Evolutionary conservation across 2,888 invertebrate species (phyloP).

Genomic region (Spisula solida): DNA sequence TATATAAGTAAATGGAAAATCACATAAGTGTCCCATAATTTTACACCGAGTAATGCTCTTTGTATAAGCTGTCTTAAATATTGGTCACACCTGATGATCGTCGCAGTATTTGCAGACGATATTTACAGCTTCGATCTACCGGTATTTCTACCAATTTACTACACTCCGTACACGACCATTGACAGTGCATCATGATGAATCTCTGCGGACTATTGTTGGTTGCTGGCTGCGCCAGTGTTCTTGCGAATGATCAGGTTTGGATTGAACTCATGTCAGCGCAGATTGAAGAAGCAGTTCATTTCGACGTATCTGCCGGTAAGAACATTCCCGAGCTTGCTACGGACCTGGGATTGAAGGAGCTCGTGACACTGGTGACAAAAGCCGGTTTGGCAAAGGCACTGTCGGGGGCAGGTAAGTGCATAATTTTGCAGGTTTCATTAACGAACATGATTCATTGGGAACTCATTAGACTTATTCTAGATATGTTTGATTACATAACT

Average conservation of each 20-base stretch:
- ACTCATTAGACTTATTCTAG: neutral
- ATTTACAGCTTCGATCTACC: neutral
- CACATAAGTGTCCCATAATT: neutral
- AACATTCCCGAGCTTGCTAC: conserved; percentile 68
- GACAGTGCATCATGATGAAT: conserved; percentile 21
- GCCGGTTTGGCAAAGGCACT: conserved; percentile 68
- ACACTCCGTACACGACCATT: neutral
- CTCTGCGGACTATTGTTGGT: conserved; percentile 15
- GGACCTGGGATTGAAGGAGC: conserved; percentile 61
- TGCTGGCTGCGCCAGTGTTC: conserved; percentile 39
- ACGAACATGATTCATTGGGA: neutral
- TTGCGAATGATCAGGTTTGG: conserved; percentile 56
- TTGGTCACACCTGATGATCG: neutral
- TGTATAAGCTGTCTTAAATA: neutral
- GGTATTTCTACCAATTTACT: too few species aligned
- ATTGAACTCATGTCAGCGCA: conserved; percentile 57
- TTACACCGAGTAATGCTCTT: neutral
- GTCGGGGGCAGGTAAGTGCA: conserved; percentile 64
- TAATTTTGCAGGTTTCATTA: neutral
- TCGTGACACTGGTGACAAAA: conserved; percentile 61
- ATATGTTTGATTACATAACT: conserved; percentile 4
- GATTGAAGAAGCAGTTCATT: conserved; percentile 46
- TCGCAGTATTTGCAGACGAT: neutral
- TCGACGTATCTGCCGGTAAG: conserved; percentile 34
- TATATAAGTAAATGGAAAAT: neutral